Conservation (phyloP, 64 coral and sea anemone genomes). For the Exaiptasia diaphana region DNA sequence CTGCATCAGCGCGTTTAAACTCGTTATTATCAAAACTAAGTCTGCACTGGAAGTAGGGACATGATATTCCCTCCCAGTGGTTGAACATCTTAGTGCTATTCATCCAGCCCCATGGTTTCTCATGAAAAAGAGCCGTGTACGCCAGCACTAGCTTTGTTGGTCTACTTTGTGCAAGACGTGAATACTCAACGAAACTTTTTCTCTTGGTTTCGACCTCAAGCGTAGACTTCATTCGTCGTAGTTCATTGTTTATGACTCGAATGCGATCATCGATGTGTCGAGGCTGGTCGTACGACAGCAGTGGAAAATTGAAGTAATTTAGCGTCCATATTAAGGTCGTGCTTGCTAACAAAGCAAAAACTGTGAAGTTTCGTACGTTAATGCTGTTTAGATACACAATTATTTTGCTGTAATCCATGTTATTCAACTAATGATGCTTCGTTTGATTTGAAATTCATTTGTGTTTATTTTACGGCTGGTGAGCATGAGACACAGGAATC, state of each 20-base stretch:
- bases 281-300: background rate
- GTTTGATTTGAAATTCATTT: too few species aligned
- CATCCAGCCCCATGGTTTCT: slow-evolving; percentile 22
- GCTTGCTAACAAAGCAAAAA: background rate
- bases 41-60: background rate
- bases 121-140: slow-evolving; percentile 26
- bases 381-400: background rate
- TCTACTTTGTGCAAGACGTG: background rate
- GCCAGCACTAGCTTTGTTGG: background rate
- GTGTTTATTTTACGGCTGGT: too few species aligned
- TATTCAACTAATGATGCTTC: too few species aligned
- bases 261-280: slow-evolving; percentile 2
- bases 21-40: background rate
- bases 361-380: background rate
- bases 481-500: too few species aligned
- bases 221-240: background rate
- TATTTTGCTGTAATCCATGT: background rate
- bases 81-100: background rate
- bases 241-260: background rate
- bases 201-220: background rate
- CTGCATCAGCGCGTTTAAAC: slow-evolving; percentile 14
- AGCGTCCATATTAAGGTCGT: background rate
- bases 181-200: background rate
- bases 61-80: background rate
- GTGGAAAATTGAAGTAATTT: too few species aligned